Conservation (phyloP, 1,140 invertebrate species). For the Papilio machaon region DNA sequence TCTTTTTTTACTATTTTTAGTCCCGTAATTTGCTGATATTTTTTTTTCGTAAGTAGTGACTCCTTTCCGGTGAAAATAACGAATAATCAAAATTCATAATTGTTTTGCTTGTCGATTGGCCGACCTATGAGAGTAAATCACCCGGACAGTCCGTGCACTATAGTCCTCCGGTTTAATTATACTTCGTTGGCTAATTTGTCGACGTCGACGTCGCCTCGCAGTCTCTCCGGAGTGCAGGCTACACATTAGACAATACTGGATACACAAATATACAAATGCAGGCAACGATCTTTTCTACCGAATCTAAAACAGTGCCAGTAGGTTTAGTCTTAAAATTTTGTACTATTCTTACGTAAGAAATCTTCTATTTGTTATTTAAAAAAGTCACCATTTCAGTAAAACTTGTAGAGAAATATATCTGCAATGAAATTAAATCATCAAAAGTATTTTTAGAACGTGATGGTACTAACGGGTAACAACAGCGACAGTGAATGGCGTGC, state of each 20-base stretch:
- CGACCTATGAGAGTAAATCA: not conserved
- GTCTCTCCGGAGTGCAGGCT: not conserved
- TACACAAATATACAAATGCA: not conserved
- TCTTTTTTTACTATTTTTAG: too few relatives aligned
- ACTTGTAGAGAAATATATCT: too few relatives aligned
- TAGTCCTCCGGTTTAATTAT: conserved; percentile 9
- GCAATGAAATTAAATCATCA: too few relatives aligned
- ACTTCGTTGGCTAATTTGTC: conserved; percentile 15
- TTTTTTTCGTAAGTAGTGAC: not conserved
- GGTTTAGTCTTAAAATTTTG: too few relatives aligned
- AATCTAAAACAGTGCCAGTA: not conserved
- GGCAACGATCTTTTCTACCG: not conserved
- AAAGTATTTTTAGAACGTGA: too few relatives aligned
- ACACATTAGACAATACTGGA: not conserved
- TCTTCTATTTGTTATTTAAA: too few relatives aligned
- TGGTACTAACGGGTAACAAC: too few relatives aligned
- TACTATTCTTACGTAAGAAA: too few relatives aligned
- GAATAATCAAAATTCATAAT: not conserved
- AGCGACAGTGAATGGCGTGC: too few relatives aligned
- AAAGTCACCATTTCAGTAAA: too few relatives aligned
- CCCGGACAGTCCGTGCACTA: not conserved
- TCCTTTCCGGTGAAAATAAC: not conserved
- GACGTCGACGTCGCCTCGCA: not conserved
- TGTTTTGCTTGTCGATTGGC: not conserved
- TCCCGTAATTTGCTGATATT: not conserved